Evolutionary conservation across 1,140 invertebrate genomes (phyloP).

Genomic region (Mya arenaria): DNA sequence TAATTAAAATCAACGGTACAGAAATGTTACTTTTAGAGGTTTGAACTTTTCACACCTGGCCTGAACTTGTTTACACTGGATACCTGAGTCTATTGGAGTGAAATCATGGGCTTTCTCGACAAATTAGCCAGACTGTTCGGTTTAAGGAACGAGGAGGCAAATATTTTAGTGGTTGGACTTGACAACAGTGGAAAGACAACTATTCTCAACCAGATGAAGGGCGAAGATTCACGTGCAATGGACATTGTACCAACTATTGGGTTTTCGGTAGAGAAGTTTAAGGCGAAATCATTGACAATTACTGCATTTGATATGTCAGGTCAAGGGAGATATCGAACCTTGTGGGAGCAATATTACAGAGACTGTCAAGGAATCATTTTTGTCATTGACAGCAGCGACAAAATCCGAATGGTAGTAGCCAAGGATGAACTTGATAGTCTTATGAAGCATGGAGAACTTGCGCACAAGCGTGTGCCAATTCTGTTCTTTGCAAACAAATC

Average conservation of each 20-base stretch:
- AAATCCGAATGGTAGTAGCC: slow-evolving; percentile 92
- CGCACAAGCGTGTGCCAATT: slow-evolving; percentile 89
- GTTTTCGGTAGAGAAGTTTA: slow-evolving; percentile 94
- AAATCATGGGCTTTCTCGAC: slow-evolving; percentile 91
- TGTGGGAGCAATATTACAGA: slow-evolving; percentile 98
- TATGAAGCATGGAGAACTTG: slow-evolving; percentile 94
- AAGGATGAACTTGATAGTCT: slow-evolving; percentile 93
- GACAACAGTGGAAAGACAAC: slow-evolving; percentile 97
- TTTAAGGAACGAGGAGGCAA: slow-evolving; percentile 89
- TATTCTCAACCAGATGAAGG: slow-evolving; percentile 95
- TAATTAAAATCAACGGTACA: too few species aligned
- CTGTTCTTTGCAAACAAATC: slow-evolving; percentile 99
- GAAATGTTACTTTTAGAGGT: too few species aligned
- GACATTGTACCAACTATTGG: slow-evolving; percentile 96
- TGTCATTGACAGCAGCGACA: slow-evolving; percentile 97
- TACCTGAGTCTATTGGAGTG: not conserved
- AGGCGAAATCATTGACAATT: slow-evolving; percentile 89
- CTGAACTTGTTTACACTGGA: not conserved
- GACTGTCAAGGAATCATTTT: slow-evolving; percentile 97
- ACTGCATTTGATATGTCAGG: slow-evolving; percentile 99
- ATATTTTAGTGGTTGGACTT: slow-evolving; percentile 96
- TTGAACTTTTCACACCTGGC: not conserved
- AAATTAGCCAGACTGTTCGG: slow-evolving; percentile 84
- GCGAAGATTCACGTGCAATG: slow-evolving; percentile 87
- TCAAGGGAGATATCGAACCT: slow-evolving; percentile 94